Percentiles rank a stretch among this genome's conserved stretches.
phyloP scores from a whole-genome alignment of 2,113 vertebrate species.

The Prinia subflava region DNA sequence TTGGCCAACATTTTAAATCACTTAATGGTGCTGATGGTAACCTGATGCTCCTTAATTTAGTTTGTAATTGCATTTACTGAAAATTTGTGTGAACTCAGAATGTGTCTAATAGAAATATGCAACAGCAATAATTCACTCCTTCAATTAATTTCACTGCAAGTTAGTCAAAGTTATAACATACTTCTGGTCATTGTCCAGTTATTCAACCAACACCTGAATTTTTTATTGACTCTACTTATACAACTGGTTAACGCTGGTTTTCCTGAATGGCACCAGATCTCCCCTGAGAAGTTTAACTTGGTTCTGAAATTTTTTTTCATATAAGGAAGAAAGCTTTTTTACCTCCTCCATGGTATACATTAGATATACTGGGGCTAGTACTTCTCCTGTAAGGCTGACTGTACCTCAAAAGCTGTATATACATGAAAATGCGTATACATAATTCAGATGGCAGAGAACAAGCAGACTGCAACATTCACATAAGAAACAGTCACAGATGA shows the following conservation, averaged over 20 bases:
- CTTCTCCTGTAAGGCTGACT: not conserved
- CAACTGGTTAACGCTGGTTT: not conserved
- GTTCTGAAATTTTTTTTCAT: not conserved
- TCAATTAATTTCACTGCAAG: not conserved
- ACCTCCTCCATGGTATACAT: not conserved
- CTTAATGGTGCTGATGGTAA: not conserved
- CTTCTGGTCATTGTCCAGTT: not conserved
- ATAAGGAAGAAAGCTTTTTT: not conserved
- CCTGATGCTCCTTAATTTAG: not conserved
- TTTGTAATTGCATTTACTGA: not conserved
- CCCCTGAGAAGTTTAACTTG: not conserved
- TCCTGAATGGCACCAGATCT: not conserved
- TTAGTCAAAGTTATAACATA: not conserved
- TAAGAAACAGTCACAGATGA: not conserved
- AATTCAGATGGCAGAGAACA: not conserved
- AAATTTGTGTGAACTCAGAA: not conserved
- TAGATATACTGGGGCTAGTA: not conserved
- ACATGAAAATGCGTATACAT: not conserved
- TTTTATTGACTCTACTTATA: not conserved
- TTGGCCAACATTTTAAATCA: not conserved
- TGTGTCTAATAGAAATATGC: not conserved
- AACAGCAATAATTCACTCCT: not conserved
- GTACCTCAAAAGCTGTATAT: not conserved
- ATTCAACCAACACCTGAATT: not conserved
- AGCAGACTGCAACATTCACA: not conserved